Conservation (phyloP, 2,888 invertebrate species). For the Lamellibrachia satsuma region DNA sequence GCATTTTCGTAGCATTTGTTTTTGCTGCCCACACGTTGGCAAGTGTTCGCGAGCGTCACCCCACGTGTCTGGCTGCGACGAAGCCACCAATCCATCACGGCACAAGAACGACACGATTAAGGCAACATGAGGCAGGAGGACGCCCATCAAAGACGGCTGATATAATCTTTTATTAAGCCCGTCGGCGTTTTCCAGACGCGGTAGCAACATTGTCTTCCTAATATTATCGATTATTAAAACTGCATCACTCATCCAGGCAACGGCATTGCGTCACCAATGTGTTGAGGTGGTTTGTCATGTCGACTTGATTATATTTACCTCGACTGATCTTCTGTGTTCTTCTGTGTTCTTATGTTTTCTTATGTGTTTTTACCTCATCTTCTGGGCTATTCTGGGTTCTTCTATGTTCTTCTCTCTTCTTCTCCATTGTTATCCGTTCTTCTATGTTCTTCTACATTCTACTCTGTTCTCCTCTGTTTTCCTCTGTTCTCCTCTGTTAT, state of each 20-base stretch:
- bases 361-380: too few relatives aligned
- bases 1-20: not conserved
- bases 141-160: not conserved
- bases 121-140: not conserved
- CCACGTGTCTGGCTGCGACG: not conserved
- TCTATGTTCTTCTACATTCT: too few relatives aligned
- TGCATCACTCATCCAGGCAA: not conserved
- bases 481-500: too few relatives aligned
- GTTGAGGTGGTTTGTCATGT: not conserved
- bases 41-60: not conserved
- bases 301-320: not conserved
- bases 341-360: too few relatives aligned
- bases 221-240: slow-evolving; percentile 17
- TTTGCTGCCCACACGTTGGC: not conserved
- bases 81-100: not conserved
- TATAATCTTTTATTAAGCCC: not conserved
- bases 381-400: too few relatives aligned
- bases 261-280: not conserved
- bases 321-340: not conserved
- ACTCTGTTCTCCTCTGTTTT: too few relatives aligned
- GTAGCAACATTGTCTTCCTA: not conserved
- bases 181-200: not conserved
- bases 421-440: too few relatives aligned
- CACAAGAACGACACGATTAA: not conserved
- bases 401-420: too few relatives aligned